Conservation (phyloP, 2,113 vertebrate genomes). For the Urocolius indicus region DNA sequence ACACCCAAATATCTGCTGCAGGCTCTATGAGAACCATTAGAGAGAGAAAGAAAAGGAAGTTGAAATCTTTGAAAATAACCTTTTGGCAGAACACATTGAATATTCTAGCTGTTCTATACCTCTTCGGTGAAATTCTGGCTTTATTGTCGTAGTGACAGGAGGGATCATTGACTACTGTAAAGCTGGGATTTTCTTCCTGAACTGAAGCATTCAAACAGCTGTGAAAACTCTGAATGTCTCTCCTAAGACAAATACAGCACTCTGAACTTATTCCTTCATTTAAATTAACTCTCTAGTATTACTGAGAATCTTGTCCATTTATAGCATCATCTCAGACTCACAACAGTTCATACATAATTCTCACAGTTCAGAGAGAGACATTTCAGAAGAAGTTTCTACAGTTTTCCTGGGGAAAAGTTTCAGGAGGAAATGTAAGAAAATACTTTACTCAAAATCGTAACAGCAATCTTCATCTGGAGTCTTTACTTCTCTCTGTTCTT, state of each 20-base stretch:
- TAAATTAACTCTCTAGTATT: not conserved
- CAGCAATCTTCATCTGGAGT: not conserved
- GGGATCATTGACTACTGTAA: not conserved
- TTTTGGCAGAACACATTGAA: slow-evolving; percentile 6
- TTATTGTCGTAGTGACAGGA: slow-evolving; percentile 1
- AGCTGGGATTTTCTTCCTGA: not conserved
- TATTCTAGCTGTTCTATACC: not conserved
- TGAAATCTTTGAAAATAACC: slow-evolving; percentile 32
- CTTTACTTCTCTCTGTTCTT: not conserved
- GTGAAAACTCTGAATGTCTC: not conserved
- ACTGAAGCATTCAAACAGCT: not conserved
- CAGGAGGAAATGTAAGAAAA: not conserved
- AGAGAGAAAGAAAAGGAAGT: slow-evolving; percentile 3
- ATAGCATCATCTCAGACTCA: not conserved
- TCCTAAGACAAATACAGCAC: not conserved
- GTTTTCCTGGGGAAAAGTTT: not conserved
- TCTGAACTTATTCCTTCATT: not conserved
- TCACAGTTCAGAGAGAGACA: not conserved
- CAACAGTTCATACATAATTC: not conserved
- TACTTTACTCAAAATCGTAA: not conserved
- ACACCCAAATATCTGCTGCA: slow-evolving; percentile 2
- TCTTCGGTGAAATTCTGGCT: slow-evolving; percentile 5
- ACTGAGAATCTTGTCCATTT: not conserved
- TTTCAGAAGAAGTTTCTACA: not conserved
- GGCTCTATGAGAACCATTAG: not conserved